Base-by-base conservation (phyloP, 2,888 invertebrate species). In the Agrotis exclamationis region DNA sequence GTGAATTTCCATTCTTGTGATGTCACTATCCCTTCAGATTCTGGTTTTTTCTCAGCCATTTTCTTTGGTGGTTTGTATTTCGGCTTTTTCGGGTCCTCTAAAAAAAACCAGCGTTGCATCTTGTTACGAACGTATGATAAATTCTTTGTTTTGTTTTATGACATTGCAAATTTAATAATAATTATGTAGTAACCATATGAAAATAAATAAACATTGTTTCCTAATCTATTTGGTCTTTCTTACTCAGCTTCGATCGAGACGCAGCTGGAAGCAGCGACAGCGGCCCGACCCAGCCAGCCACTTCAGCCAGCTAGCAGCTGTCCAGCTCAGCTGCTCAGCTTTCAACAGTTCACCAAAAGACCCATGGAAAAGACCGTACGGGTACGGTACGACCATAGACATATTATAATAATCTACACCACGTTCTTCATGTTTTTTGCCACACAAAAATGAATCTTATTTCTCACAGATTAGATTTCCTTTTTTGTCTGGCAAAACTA, bases 71-170 rank as follows among this genome's bases (percentile, higher is more conserved):
- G 76, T 82, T 85, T 89, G 44, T 76, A 79, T 89, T 91, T 93
- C 53, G 79, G 76, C 72, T 81, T 89, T 84, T 94, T 96, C 59
- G 94, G 95, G 81, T 97, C 96, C 87, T 97, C 97, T 85, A 97
- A 91, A 91, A 97, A 97, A 92, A 97, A 97, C 97, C 97, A 97
- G 88, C 96, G 96, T 93, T 97, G 97, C 97, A 97, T 96, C 78
- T 75, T 86, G 77, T 59, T 75, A 77, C 0, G 44, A 39, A 11
- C 39, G 11, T 39, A 11, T 11, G 11, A 66, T 58, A 57, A 22
- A 18, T 62, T n/a, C 22, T 47, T 45, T 68, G 45, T 62, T 80
- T 76, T 62, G 59, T 39, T 80, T 53, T n/a, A 67, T 13, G 22
- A 62, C 44, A 74, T 53, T 18, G 45, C 28, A 73, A 53, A 68